Conservation (phyloP, 1,140 invertebrate genomes). For the Acromyrmex charruanus region DNA sequence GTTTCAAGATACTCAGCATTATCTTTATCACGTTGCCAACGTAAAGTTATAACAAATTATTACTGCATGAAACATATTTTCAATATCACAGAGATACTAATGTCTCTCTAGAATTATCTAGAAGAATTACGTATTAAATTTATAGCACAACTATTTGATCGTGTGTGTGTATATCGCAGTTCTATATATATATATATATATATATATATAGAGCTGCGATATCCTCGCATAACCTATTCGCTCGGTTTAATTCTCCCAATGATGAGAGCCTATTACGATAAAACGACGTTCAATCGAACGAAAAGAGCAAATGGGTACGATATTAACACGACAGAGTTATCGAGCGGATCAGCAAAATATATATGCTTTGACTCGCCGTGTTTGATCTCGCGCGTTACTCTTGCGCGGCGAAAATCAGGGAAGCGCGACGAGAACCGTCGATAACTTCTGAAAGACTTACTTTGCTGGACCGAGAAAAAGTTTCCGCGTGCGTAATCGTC, state of each 20-base stretch:
- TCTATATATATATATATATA: not conserved
- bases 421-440: not conserved
- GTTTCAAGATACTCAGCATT: conserved; percentile 16
- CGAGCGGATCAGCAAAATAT: not conserved
- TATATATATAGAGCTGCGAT: not conserved
- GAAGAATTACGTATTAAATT: not conserved
- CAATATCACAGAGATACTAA: not conserved
- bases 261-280: not conserved
- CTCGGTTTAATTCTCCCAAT: not conserved
- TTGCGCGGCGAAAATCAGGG: not conserved
- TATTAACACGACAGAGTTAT: not conserved
- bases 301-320: not conserved
- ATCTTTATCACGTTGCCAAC: conserved; percentile 20
- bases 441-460: conserved; percentile 42
- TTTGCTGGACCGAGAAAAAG: not conserved
- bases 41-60: not conserved
- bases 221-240: conserved; percentile 25
- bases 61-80: not conserved
- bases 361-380: not conserved
- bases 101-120: not conserved
- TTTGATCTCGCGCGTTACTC: not conserved
- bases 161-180: no score
- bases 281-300: not conserved
- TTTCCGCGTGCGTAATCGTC: not conserved
- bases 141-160: not conserved